Evolutionary conservation across 1,140 invertebrate species (phyloP), one percentile per base, ranked within the genome.

Genomic region (Archegozetes longisetosus): DNA sequence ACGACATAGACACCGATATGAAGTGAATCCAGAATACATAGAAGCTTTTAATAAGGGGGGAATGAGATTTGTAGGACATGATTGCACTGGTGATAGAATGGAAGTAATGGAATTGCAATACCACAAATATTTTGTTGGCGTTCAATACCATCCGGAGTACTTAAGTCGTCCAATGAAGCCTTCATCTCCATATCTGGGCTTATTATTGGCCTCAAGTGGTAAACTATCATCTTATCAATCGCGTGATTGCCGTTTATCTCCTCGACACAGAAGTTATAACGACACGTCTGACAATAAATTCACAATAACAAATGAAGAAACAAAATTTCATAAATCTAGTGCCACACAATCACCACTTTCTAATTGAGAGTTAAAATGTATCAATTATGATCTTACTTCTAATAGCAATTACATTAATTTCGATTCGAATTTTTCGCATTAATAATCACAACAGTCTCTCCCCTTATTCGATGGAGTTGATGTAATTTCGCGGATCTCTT

Each of bases 221-320:
- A 56, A 27, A 55, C 32, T 61, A 20, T 27, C 24, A 48, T 57
- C 58, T 62, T 58, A 66, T 29, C 58, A 56, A 60, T 40, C 61
- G 49, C 95, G 84, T 95, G 95, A 98, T 80, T 98, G 94, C 71
- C 98, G 97, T 66, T 99, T 96, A 49, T 98, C 90, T 75, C 94
- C 81, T 70, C 96, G 81, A 72, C 91, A 96, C 2, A 6, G 32
- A 9, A 40, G 32, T 17, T 6, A 40, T 17, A 40, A 40, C 32
- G 32, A 40, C 6, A 9, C 32, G 6, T 9, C 6, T 17, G 32
- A 40, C n/a, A n/a, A n/a, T n/a, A n/a, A n/a, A n/a, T n/a, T n/a
- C n/a, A n/a, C n/a, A n/a, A n/a, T n/a, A n/a, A n/a, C n/a, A n/a
- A n/a, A n/a, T n/a, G n/a, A n/a, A n/a, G n/a, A n/a, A n/a, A n/a